A percentile compares a stretch with the other conserved stretches of the same genome.
phyloP scores from a whole-genome alignment of 1,140 invertebrate species.

The Diabrotica undecimpunctata region DNA sequence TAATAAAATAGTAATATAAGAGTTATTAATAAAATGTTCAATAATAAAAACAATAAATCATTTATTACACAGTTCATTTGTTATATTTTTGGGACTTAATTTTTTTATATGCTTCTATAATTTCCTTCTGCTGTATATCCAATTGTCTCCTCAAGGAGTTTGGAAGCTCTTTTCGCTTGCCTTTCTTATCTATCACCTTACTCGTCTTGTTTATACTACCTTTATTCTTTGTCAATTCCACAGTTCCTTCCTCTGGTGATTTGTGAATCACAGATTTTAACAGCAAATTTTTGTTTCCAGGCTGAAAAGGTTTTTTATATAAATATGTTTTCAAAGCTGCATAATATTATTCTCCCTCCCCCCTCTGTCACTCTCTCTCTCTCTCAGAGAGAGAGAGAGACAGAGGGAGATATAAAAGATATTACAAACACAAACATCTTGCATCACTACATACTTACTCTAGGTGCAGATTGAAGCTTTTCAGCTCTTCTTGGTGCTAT shows the following conservation, averaged over 20 bases:
- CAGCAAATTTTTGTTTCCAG: conserved; percentile 55
- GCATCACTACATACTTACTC: conserved; percentile 44
- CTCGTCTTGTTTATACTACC: conserved; percentile 25
- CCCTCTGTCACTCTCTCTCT: too few relatives aligned
- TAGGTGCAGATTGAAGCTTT: conserved; percentile 39
- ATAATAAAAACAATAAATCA: too few relatives aligned
- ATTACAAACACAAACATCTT: too few relatives aligned
- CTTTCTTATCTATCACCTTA: conserved; percentile 48
- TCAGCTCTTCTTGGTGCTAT: conserved; percentile 51
- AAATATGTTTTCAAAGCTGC: too few relatives aligned
- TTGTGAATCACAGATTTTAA: conserved; percentile 51
- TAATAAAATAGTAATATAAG: too few relatives aligned
- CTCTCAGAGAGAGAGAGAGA: too few relatives aligned
- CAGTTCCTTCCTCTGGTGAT: conserved; percentile 13
- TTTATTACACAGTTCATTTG: too few relatives aligned
- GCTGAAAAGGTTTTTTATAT: conserved; percentile 45
- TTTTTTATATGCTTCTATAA: conserved; percentile 58
- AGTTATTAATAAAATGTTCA: too few relatives aligned
- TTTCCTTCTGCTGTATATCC: conserved; percentile 56
- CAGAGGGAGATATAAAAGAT: too few relatives aligned
- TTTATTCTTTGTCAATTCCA: conserved; percentile 21
- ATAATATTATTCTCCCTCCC: conserved; percentile 4
- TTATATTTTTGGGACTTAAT: conserved; percentile 48
- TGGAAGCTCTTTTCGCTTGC: conserved; percentile 58
- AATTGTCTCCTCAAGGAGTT: conserved; percentile 52